Evolutionary conservation across 2,113 vertebrate genomes (phyloP).

Genomic region (Crotalus viridis): DNA sequence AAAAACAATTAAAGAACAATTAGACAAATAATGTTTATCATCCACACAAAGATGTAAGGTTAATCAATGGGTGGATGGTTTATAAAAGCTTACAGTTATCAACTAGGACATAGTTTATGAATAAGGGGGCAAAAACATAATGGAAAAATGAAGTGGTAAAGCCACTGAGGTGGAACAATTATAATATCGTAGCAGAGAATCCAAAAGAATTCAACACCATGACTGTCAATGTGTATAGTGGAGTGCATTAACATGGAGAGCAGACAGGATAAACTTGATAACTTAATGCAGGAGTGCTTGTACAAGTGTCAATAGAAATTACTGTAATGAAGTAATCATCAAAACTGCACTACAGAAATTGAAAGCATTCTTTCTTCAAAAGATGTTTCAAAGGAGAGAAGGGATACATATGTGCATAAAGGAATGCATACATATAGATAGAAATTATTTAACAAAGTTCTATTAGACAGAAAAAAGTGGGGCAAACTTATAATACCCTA

Average conservation of each 20-base stretch:
- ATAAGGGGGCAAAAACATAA: not conserved
- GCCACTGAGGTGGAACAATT: not conserved
- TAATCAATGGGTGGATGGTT: not conserved
- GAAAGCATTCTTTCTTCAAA: not conserved
- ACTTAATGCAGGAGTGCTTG: not conserved
- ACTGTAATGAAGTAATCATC: not conserved
- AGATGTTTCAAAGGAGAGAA: not conserved
- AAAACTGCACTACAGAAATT: not conserved
- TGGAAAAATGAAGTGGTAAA: not conserved
- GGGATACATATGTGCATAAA: not conserved
- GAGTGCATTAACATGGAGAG: not conserved
- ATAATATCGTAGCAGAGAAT: not conserved
- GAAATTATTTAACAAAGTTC: not conserved
- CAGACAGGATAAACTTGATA: not conserved
- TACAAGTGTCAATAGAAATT: not conserved
- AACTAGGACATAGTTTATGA: not conserved
- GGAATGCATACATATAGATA: not conserved
- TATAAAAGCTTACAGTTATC: not conserved
- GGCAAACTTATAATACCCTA: not conserved
- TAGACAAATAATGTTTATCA: not conserved
- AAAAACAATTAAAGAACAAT: not conserved
- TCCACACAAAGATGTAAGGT: not conserved
- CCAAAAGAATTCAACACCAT: not conserved
- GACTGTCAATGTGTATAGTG: not conserved
- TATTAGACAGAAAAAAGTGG: not conserved